These are phyloP conservation scores for Centroberyx gerrardi DNA, from an alignment of 2,797 vertebrate species.

Conservation along the genomic window DNA sequence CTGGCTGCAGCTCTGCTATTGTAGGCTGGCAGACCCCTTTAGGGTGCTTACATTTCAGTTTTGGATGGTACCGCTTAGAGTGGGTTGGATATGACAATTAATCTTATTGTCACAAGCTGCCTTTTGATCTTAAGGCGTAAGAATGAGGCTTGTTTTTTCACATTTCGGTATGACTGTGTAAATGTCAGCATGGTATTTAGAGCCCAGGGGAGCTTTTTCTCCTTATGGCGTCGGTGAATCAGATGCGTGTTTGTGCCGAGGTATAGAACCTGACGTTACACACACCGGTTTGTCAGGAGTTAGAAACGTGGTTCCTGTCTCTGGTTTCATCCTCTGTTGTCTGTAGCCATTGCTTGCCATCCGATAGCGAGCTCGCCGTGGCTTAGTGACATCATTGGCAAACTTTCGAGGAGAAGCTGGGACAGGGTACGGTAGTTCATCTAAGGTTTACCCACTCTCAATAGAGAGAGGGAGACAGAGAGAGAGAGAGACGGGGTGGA, in stretches of 20 bases:
- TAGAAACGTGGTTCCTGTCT: conserved; percentile 36
- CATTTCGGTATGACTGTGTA: conserved; percentile 72
- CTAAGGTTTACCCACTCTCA: conserved; percentile 33
- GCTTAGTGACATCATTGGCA: conserved; percentile 54
- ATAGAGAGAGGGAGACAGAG: conserved; percentile 27
- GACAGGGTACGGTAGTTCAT: conserved; percentile 42
- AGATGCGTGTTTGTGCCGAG: conserved; percentile 52
- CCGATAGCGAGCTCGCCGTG: conserved; percentile 41
- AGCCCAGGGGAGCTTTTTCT: conserved; percentile 70
- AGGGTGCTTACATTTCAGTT: conserved; percentile 28
- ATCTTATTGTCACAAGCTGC: conserved; percentile 69
- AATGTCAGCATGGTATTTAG: conserved; percentile 84
- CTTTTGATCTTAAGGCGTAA: conserved; percentile 61
- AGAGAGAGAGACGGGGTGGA: conserved; percentile 49
- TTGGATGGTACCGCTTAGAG: conserved; percentile 16
- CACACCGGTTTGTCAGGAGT: conserved; percentile 42
- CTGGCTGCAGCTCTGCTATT: conserved; percentile 8
- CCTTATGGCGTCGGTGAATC: conserved; percentile 58
- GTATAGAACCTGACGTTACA: conserved; percentile 45
- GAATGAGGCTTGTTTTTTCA: conserved; percentile 54
- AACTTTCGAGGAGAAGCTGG: conserved; percentile 42
- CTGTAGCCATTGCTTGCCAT: conserved; percentile 13
- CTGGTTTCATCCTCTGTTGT: conserved; percentile 55
- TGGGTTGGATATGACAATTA: conserved; percentile 65
- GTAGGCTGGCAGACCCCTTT: conserved; percentile 28